Evolutionary conservation across 2,797 vertebrate genomes (phyloP).

Genomic region (Anguilla megastoma): DNA sequence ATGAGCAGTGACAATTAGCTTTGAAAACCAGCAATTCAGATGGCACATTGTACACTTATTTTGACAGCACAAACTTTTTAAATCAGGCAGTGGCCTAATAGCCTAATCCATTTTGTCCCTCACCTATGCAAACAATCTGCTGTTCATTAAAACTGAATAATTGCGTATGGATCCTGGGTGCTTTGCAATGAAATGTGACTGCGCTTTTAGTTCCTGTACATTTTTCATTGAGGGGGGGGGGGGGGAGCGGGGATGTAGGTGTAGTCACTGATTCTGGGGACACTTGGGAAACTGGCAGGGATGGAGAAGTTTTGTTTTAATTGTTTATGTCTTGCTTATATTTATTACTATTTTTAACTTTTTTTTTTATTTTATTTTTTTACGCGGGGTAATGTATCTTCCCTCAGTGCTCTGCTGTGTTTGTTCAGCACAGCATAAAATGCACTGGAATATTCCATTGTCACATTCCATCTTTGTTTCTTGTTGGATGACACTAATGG

Average conservation of each 20-base stretch:
- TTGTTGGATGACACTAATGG: not conserved
- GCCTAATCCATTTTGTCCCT: conserved; percentile 2
- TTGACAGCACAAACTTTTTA: not conserved
- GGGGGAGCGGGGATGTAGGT: not conserved
- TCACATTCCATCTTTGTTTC: not conserved
- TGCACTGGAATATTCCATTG: not conserved
- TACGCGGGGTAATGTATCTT: not conserved
- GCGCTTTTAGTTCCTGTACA: not conserved
- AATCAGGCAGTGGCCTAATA: not conserved
- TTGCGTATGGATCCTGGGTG: not conserved
- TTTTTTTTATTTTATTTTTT: too few relatives aligned
- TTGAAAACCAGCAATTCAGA: not conserved
- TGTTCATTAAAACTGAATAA: not conserved
- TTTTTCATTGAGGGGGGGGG: not conserved
- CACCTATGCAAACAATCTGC: not conserved
- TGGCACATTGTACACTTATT: not conserved
- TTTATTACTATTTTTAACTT: not conserved
- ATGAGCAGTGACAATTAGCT: not conserved
- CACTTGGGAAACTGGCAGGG: not conserved
- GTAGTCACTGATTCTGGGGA: not conserved
- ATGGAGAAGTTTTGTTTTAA: not conserved
- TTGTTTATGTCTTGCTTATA: not conserved
- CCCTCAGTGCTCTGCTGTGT: not conserved
- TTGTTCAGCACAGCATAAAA: not conserved
- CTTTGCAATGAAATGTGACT: not conserved